These are phyloP conservation scores for Ornithoptera alexandrae DNA, from an alignment of 2,888 invertebrate species.

Conservation along the genomic window DNA sequence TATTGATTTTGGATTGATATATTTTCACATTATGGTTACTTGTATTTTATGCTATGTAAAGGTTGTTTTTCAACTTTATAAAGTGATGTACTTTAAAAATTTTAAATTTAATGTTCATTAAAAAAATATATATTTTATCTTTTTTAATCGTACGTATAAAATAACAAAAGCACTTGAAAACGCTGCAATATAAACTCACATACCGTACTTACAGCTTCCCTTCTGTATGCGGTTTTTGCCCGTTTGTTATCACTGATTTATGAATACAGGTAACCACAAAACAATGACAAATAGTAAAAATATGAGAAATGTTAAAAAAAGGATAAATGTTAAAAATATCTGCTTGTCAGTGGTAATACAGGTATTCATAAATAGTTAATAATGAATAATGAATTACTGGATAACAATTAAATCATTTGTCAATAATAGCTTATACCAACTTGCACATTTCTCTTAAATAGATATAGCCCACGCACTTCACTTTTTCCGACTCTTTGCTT, in stretches of 20 bases:
- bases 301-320: neutral
- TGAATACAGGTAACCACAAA: neutral
- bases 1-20: neutral
- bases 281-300: neutral
- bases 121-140: constrained; percentile 10
- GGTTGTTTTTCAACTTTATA: neutral
- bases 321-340: neutral
- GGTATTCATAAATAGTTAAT: neutral
- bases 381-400: neutral
- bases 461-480: constrained; percentile 14
- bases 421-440: neutral
- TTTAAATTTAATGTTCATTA: constrained; percentile 11
- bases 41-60: neutral
- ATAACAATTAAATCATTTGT: neutral
- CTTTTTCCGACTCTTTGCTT: constrained; percentile 11
- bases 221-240: constrained; percentile 11
- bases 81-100: neutral
- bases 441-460: neutral
- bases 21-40: neutral
- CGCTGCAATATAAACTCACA: constrained; percentile 3
- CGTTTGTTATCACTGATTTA: constrained; percentile 1
- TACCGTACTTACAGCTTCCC: constrained; percentile 7
- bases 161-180: constrained; percentile 14
- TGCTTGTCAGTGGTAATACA: neutral
- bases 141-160: neutral